These are phyloP conservation scores for Hydrotaea diabolus DNA, from an alignment of 2,888 invertebrate genomes.

Conservation along the genomic window DNA sequence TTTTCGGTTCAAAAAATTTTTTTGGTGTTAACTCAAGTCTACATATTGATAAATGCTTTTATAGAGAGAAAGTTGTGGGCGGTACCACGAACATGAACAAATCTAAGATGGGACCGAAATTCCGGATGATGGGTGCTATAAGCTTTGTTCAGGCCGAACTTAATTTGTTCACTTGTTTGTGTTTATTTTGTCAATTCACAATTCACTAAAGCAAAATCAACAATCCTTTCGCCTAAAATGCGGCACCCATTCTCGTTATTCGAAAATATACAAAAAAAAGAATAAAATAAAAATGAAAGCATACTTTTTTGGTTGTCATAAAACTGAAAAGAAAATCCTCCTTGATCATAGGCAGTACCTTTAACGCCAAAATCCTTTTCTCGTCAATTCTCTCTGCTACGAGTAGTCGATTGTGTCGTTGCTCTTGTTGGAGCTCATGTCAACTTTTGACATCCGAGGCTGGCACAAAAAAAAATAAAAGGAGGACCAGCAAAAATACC, in stretches of 20 bases:
- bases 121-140: too few relatives aligned
- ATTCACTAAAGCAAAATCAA: too few relatives aligned
- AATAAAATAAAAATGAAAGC: neutral
- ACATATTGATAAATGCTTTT: too few relatives aligned
- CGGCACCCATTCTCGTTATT: neutral
- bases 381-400: neutral
- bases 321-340: neutral
- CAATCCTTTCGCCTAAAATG: neutral
- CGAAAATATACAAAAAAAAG: neutral
- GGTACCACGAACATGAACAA: too few relatives aligned
- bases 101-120: too few relatives aligned
- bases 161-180: neutral
- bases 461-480: neutral
- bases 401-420: neutral
- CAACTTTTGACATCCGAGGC: conserved; percentile 3
- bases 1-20: too few relatives aligned
- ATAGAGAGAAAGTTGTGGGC: too few relatives aligned
- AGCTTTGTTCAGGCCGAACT: too few relatives aligned
- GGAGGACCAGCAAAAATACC: neutral
- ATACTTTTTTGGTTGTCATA: neutral
- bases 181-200: neutral
- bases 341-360: neutral
- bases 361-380: neutral
- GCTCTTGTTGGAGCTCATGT: neutral
- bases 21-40: too few relatives aligned